Conservation (phyloP, 2,888 invertebrate species). For the Dorcus hopei region DNA sequence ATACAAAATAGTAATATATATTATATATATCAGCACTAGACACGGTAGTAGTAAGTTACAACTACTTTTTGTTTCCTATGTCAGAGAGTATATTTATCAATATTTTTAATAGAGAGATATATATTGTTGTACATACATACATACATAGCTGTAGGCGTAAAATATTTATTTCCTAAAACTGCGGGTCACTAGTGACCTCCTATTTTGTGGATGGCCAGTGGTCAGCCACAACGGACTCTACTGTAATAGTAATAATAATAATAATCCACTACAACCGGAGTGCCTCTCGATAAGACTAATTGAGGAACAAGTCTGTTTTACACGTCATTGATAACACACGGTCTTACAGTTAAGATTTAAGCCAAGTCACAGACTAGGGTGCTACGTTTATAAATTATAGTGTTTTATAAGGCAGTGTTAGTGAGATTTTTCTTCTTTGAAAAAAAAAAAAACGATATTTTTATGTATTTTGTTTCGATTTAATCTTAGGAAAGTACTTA, state of each 20-base stretch:
- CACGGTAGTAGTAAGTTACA: slow-evolving; percentile 56
- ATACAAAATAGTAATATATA: slow-evolving; percentile 30
- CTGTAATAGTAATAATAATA: neutral
- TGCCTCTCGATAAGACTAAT: slow-evolving; percentile 36
- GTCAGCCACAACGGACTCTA: slow-evolving; percentile 22
- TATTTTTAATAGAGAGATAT: slow-evolving; percentile 53
- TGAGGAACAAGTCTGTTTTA: slow-evolving; percentile 32
- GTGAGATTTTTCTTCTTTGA: slow-evolving; percentile 24
- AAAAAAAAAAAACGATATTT: neutral
- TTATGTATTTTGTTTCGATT: neutral
- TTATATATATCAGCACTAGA: slow-evolving; percentile 43
- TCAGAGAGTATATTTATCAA: slow-evolving; percentile 61
- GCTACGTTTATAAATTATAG: slow-evolving; percentile 4
- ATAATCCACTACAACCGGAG: slow-evolving; percentile 34
- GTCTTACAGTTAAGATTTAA: slow-evolving; percentile 16
- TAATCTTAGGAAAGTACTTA: neutral
- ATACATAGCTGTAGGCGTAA: slow-evolving; percentile 9
- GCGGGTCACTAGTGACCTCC: neutral
- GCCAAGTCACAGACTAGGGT: slow-evolving; percentile 9
- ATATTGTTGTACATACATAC: slow-evolving; percentile 46
- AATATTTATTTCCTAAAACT: slow-evolving; percentile 13
- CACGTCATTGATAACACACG: slow-evolving; percentile 15
- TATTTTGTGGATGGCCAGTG: slow-evolving; percentile 23
- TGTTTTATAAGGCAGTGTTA: slow-evolving; percentile 27
- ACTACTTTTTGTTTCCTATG: slow-evolving; percentile 62